Evolutionary conservation across 2,797 vertebrate species (phyloP).

Genomic region (Sparidentex hasta): DNA sequence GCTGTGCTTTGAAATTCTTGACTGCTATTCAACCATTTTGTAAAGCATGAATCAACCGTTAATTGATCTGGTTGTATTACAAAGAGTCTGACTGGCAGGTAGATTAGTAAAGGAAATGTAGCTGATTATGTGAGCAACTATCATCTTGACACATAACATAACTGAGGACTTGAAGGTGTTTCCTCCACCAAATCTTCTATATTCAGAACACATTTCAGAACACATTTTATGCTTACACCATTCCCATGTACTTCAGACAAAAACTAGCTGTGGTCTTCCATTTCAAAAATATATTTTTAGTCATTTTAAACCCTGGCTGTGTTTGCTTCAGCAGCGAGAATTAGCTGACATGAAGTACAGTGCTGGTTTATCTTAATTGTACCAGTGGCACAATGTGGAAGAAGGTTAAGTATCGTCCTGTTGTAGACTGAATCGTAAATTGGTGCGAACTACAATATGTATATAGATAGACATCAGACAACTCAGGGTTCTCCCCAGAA

Average conservation of each 20-base stretch:
- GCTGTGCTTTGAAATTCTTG: slow-evolving; percentile 30
- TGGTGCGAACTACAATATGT: too few species aligned
- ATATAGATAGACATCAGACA: too few species aligned
- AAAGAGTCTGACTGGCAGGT: slow-evolving; percentile 17
- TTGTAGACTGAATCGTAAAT: too few species aligned
- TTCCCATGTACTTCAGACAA: neutral
- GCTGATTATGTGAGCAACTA: neutral
- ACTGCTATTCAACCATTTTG: slow-evolving; percentile 35
- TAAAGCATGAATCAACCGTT: slow-evolving; percentile 28
- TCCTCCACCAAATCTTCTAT: neutral
- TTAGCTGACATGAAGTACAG: neutral
- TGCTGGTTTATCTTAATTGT: neutral
- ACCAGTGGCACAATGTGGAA: neutral
- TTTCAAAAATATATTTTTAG: neutral
- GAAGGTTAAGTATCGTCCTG: too few species aligned
- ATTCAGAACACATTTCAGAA: neutral
- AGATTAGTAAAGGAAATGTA: slow-evolving; percentile 1
- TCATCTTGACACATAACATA: slow-evolving; percentile 16
- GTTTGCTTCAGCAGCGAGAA: too few species aligned
- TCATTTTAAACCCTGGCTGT: neutral
- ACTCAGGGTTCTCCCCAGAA: too few species aligned
- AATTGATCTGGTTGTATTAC: slow-evolving; percentile 25
- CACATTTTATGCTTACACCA: neutral
- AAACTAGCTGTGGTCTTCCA: neutral
- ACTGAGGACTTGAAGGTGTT: neutral